A percentile compares a stretch with the other conserved stretches of the same genome.
phyloP scores from a whole-genome alignment of 2,113 vertebrate species.

The Hoplias malabaricus region DNA sequence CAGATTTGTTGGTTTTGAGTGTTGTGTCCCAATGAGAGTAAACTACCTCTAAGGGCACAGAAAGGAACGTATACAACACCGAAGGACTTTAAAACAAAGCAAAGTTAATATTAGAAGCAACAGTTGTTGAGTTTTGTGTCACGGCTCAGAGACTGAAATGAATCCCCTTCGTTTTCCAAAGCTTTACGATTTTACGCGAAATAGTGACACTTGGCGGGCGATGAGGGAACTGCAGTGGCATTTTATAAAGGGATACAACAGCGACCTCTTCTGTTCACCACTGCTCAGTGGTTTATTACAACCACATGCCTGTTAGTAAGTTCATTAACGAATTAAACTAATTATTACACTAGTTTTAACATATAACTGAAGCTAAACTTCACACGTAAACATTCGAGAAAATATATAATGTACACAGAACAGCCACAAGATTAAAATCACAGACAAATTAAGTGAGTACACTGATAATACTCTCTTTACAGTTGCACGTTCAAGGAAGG shows the following conservation, averaged over 20 bases:
- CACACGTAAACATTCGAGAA: no score
- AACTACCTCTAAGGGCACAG: background rate
- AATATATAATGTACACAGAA: no score
- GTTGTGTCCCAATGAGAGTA: background rate
- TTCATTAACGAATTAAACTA: no score
- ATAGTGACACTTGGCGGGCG: background rate
- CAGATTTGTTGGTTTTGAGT: no score
- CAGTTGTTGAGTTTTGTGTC: conserved; percentile 93
- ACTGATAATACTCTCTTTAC: no score
- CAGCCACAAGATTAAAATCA: no score
- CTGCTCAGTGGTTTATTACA: conserved; percentile 27
- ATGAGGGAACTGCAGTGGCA: background rate
- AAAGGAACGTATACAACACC: conserved; percentile 77
- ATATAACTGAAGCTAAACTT: no score
- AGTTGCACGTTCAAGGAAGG: no score
- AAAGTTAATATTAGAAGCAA: conserved; percentile 94
- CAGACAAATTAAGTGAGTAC: no score
- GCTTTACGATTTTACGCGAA: conserved; percentile 30
- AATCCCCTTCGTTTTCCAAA: conserved; percentile 77
- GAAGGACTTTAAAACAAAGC: conserved; percentile 86
- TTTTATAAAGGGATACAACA: conserved; percentile 62
- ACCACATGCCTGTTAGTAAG: no score
- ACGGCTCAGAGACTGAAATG: conserved; percentile 81
- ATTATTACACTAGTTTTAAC: no score
- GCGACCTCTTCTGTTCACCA: conserved; percentile 72